A percentile compares a stretch with the other conserved stretches of the same genome.
Evolutionary conservation across 2,113 vertebrate species (phyloP).

Genomic region (Thermophis baileyi): DNA sequence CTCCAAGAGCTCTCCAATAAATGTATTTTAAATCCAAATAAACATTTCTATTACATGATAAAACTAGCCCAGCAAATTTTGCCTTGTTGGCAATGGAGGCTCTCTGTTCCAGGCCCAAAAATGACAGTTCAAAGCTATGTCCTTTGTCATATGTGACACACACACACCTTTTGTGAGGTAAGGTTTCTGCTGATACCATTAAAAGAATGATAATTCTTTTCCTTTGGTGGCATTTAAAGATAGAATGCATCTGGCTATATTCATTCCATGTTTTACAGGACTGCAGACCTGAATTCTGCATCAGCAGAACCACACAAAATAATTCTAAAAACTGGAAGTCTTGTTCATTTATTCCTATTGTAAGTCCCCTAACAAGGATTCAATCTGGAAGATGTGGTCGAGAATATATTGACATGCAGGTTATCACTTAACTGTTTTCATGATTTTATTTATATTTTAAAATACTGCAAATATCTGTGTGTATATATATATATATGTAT

Average conservation of each 20-base stretch:
- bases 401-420: neutral
- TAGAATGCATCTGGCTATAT: conserved; percentile 10
- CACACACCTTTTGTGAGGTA: conserved; percentile 13
- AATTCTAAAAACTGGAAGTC: conserved; percentile 13
- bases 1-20: conserved; percentile 57
- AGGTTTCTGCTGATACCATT: conserved; percentile 37
- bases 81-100: conserved; percentile 51
- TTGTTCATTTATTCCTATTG: neutral
- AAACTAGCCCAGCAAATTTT: conserved; percentile 59
- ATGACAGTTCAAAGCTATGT: conserved; percentile 50
- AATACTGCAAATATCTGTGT: neutral
- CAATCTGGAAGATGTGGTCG: neutral
- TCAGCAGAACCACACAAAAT: neutral
- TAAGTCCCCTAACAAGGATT: neutral
- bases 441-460: neutral
- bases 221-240: conserved; percentile 29
- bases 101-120: conserved; percentile 51
- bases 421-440: neutral
- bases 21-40: conserved; percentile 64
- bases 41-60: conserved; percentile 65
- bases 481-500: neutral
- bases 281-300: neutral
- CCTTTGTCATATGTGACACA: conserved; percentile 41
- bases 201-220: conserved; percentile 40
- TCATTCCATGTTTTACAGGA: neutral